Percentiles rank a stretch among this genome's conserved stretches.
phyloP scores from a whole-genome alignment of 92 coral and sea anemone species.

The Blastomussa wellsi region DNA sequence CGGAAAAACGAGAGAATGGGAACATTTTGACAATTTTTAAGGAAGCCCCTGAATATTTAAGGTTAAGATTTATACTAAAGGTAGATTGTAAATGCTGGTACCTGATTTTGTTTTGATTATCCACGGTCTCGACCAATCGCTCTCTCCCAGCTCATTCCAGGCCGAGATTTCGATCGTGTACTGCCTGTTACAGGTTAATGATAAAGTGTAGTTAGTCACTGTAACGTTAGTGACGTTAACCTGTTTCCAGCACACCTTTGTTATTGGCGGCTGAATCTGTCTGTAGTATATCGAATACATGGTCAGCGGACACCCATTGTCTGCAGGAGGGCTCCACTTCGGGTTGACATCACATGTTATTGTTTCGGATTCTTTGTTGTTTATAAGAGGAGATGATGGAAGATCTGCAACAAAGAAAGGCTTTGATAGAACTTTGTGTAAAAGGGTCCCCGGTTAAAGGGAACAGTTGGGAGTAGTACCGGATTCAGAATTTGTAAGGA shows the following conservation, averaged over 20 bases:
- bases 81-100: too few species aligned
- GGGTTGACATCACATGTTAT: neutral
- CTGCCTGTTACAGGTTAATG: neutral
- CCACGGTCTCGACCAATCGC: constrained; percentile 3
- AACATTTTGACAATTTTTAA: too few species aligned
- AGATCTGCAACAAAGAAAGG: neutral
- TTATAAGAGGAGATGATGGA: constrained; percentile 19
- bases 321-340: constrained; percentile 4
- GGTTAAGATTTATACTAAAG: too few species aligned
- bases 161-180: constrained; percentile 14
- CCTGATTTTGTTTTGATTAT: constrained; percentile 6
- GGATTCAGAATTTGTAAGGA: too few species aligned
- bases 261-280: neutral
- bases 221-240: constrained; percentile 8
- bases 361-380: neutral
- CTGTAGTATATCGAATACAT: constrained; percentile 17
- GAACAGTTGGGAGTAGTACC: too few species aligned
- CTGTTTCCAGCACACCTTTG: neutral
- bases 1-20: too few species aligned
- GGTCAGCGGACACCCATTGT: constrained; percentile 15
- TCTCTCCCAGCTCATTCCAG: constrained; percentile 24
- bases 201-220: neutral
- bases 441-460: neutral
- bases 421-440: neutral
- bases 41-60: too few species aligned